A percentile compares a stretch with the other conserved stretches of the same genome.
These are phyloP conservation scores for Melitaea cinxia DNA, from an alignment of 1,140 invertebrate genomes.

Conservation along the genomic window DNA sequence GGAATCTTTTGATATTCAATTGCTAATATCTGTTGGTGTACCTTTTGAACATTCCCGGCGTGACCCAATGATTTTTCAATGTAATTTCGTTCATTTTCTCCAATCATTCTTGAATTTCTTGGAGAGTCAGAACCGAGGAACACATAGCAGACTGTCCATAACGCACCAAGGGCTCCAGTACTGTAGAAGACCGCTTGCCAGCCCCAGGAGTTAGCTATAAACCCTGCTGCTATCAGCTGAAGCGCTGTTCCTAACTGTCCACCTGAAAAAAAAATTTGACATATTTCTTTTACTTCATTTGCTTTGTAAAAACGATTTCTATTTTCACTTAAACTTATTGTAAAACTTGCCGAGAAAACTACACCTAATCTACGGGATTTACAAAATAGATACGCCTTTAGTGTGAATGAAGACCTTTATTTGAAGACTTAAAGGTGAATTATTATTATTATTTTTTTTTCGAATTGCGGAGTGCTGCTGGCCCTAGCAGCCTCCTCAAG, in stretches of 20 bases:
- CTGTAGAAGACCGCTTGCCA: constrained; percentile 89
- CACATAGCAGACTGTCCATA: constrained; percentile 83
- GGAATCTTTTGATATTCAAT: no score
- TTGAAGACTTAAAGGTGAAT: no score
- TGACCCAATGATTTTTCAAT: constrained; percentile 79
- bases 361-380: no score
- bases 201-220: constrained; percentile 75
- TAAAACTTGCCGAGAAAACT: no score
- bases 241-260: constrained; percentile 44
- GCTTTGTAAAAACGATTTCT: no score
- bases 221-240: constrained; percentile 60
- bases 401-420: no score
- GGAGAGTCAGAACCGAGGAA: constrained; percentile 85
- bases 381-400: no score
- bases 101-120: constrained; percentile 79
- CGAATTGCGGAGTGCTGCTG: no score
- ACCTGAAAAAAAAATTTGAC: constrained; percentile 9
- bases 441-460: no score
- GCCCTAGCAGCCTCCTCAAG: no score
- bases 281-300: no score
- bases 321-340: no score
- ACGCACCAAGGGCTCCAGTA: constrained; percentile 83
- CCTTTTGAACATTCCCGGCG: constrained; percentile 54
- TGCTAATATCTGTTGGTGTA: constrained; percentile 13
- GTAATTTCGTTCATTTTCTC: constrained; percentile 80